Base-by-base conservation (phyloP, 2,888 invertebrate genomes). In the Leuctra nigra region DNA sequence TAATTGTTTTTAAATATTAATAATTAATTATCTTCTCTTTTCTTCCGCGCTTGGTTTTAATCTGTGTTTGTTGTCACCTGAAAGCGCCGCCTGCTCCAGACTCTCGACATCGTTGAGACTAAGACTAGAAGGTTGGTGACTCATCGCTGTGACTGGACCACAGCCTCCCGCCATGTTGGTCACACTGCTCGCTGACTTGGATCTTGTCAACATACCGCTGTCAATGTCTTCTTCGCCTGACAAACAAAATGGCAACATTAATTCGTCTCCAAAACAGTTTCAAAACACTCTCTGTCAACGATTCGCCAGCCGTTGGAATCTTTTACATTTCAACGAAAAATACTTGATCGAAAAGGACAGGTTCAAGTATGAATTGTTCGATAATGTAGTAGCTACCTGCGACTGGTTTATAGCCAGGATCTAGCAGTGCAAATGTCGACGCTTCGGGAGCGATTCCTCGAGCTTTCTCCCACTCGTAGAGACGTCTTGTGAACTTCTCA, bases 381-480 rank as follows among this genome's bases (percentile, higher is more conserved):
- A 29, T 29, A 29, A 29, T 29, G 29, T 7, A 6, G 29, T 29
- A 11, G n/a, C n/a, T n/a, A n/a, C n/a, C n/a, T n/a, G n/a, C n/a
- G n/a, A n/a, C n/a, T 7, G 59, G 60, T 1, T 55, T 36, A 52
- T 66, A 66, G 16, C 76, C 77, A 0, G 83, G 80, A 67, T 80
- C 83, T 2, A 91, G 75, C 0, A 91, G 72, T 0, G 90, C 87
- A 63, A 91, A 88, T 0, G 91, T 91, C 1, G 91, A 91, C 0
- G 84, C 84, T 70, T 91, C 91, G 0, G 91, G 91, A 0, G 86
- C 85, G 57, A 91, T 91, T 1, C 91, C 91, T 59, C 84, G 77
- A n/a, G 89, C 86, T 66, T 90, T 89, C 68, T 91, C 89, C 93
- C 93, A 94, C 69, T 93, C 92, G 70, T 91, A 91, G 0, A 94